Percentiles rank a stretch among this genome's conserved stretches.
phyloP scores from a whole-genome alignment of 2,888 invertebrate species.

The Quadroppia sp. region DNA sequence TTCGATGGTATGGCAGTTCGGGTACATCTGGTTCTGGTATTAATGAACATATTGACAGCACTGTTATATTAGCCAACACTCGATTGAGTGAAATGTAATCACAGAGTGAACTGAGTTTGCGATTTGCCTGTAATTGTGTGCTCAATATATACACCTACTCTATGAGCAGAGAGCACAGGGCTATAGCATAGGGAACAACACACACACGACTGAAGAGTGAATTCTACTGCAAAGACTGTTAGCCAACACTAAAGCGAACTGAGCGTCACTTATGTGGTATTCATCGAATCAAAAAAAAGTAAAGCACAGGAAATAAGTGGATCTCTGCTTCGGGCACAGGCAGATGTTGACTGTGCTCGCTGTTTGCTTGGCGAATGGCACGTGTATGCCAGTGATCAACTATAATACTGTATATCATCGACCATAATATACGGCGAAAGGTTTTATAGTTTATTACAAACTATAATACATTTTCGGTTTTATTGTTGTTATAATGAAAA shows the following conservation, averaged over 20 bases:
- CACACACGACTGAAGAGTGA: neutral
- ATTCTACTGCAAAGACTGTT: neutral
- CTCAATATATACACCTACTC: neutral
- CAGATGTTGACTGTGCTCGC: constrained; percentile 5
- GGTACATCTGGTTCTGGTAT: constrained; percentile 15
- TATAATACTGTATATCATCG: no score
- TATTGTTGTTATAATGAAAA: neutral
- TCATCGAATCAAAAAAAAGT: constrained; percentile 17
- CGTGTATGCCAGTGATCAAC: neutral
- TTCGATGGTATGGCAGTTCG: neutral
- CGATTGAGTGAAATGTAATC: neutral
- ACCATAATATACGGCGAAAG: no score
- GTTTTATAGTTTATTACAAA: no score
- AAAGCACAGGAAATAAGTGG: constrained; percentile 30
- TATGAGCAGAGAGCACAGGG: neutral
- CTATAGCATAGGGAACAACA: neutral
- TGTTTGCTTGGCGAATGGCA: constrained; percentile 3
- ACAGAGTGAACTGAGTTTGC: constrained; percentile 25
- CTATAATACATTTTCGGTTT: neutral
- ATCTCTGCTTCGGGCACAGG: neutral
- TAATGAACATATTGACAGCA: constrained; percentile 31
- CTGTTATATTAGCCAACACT: constrained; percentile 28
- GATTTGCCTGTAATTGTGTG: neutral
- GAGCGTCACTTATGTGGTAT: constrained; percentile 20
- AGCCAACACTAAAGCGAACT: neutral